phyloP scores from a whole-genome alignment of 2,888 invertebrate genomes.

The Erebia ligea region DNA sequence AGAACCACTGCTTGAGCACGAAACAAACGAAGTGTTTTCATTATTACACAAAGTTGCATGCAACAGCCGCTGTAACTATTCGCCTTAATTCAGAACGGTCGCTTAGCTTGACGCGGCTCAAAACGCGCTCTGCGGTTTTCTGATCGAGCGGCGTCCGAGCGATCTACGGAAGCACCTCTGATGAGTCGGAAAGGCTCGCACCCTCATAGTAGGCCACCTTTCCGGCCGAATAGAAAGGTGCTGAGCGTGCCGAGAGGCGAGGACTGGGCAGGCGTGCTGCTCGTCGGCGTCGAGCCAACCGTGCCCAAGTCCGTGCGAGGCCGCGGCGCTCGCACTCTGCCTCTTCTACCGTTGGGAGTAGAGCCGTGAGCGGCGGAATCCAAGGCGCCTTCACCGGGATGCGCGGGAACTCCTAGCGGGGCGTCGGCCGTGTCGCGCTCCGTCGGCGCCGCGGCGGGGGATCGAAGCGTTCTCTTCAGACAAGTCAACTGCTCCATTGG shows the following conservation, averaged over 20 bases:
- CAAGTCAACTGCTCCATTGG: constrained; percentile 92
- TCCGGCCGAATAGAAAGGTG: constrained; percentile 91
- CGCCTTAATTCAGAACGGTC: constrained; percentile 21
- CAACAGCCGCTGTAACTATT: constrained; percentile 11
- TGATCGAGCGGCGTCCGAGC: constrained; percentile 40
- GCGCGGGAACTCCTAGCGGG: constrained; percentile 84
- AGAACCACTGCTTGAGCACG: neutral
- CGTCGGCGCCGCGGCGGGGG: constrained; percentile 66
- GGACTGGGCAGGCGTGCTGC: constrained; percentile 54
- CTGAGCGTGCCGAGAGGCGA: constrained; percentile 89
- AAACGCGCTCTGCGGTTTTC: constrained; percentile 8
- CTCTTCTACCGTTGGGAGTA: constrained; percentile 56
- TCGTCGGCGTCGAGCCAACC: constrained; percentile 58
- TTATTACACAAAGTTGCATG: neutral
- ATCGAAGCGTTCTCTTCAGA: constrained; percentile 81
- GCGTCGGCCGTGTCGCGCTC: constrained; percentile 55
- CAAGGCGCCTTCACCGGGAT: constrained; percentile 84
- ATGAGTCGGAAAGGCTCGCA: constrained; percentile 11
- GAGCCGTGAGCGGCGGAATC: constrained; percentile 51
- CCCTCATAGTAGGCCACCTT: constrained; percentile 88
- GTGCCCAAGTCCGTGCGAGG: constrained; percentile 72
- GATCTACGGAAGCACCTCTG: constrained; percentile 33
- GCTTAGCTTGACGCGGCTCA: constrained; percentile 28
- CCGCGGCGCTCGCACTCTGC: constrained; percentile 70
- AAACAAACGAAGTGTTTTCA: neutral